Percentiles rank a stretch among this genome's conserved stretches.
These are phyloP conservation scores for Trachelus iudaicus DNA, from an alignment of 2,888 invertebrate genomes.

Conservation along the genomic window DNA sequence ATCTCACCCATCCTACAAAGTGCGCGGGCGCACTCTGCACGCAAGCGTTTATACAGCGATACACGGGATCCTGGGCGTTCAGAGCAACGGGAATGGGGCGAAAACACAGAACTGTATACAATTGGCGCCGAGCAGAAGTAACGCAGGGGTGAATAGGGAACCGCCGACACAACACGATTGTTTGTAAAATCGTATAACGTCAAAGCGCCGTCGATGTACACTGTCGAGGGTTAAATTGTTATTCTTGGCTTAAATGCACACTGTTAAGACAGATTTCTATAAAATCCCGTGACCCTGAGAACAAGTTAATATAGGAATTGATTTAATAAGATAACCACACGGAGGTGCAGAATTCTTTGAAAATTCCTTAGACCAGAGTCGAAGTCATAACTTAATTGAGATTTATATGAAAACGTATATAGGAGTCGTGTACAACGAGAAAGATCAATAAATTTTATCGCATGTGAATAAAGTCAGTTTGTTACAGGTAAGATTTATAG, in stretches of 20 bases:
- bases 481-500: neutral
- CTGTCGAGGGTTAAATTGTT: neutral
- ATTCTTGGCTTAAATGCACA: neutral
- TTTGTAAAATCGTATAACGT: conserved; percentile 17
- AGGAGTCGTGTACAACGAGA: neutral
- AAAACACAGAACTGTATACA: neutral
- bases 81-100: neutral
- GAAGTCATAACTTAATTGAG: neutral
- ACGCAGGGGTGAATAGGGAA: conserved; percentile 4
- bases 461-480: neutral
- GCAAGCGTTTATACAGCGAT: conserved; percentile 19
- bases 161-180: conserved; percentile 18
- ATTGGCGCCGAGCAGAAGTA: conserved; percentile 9
- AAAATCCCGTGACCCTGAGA: neutral
- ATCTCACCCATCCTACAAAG: conserved; percentile 17
- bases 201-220: neutral
- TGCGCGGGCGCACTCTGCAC: conserved; percentile 7
- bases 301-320: neutral
- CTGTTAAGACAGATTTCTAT: neutral
- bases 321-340: neutral
- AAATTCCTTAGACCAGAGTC: neutral
- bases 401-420: neutral
- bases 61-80: conserved; percentile 5
- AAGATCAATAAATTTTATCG: neutral
- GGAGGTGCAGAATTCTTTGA: neutral